Conservation (phyloP, 2,888 invertebrate genomes). For the Onthophagus sagittarius region DNA sequence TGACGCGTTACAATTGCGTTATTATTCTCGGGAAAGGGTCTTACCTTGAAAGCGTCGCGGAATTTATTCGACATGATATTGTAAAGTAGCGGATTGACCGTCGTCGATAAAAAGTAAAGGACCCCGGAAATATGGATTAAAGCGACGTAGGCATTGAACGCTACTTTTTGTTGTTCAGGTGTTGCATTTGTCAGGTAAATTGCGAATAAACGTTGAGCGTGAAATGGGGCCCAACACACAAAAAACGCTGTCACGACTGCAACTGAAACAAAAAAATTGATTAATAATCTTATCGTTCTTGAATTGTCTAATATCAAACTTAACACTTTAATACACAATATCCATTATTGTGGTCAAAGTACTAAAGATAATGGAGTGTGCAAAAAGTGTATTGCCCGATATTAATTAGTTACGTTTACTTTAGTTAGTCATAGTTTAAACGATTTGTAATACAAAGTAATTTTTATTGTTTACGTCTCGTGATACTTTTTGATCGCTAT, state of each 20-base stretch:
- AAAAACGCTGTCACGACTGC: constrained; percentile 89
- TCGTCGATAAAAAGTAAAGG: constrained; percentile 87
- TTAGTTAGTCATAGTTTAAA: no score
- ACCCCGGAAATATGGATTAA: constrained; percentile 83
- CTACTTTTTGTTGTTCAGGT: constrained; percentile 26
- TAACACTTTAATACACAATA: not conserved
- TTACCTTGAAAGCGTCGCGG: constrained; percentile 87
- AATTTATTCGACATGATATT: constrained; percentile 95
- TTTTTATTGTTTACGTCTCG: no score
- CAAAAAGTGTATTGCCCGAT: not conserved
- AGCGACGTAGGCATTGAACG: constrained; percentile 54
- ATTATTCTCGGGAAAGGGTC: constrained; percentile 26
- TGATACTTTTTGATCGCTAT: no score
- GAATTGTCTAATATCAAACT: not conserved
- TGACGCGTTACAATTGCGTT: not conserved
- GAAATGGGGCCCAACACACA: constrained; percentile 90
- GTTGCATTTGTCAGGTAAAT: constrained; percentile 55
- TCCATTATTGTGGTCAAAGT: not conserved
- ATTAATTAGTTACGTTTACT: no score
- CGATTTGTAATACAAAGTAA: no score
- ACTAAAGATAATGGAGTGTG: no score
- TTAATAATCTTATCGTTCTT: not conserved
- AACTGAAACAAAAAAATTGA: constrained; percentile 54
- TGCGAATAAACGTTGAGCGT: constrained; percentile 82
- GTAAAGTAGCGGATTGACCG: constrained; percentile 89